These are phyloP conservation scores for Centruroides sculpturatus DNA, from an alignment of 1,140 invertebrate genomes.

Conservation along the genomic window DNA sequence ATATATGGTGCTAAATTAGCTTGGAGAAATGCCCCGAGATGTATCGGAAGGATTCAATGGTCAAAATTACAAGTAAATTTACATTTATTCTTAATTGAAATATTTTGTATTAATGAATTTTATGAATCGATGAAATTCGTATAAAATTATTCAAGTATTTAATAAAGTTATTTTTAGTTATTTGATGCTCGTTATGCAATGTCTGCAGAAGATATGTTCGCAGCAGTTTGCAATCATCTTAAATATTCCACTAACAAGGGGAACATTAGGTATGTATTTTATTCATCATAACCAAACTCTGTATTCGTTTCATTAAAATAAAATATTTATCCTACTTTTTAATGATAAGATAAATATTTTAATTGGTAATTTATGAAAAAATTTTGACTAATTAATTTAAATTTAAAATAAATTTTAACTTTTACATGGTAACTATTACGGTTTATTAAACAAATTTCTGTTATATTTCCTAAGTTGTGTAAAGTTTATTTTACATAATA, in stretches of 20 bases:
- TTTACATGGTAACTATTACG: too few species aligned
- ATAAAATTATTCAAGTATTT: too few species aligned
- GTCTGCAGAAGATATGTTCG: conserved; percentile 91
- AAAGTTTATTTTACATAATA: not conserved
- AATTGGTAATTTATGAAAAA: too few species aligned
- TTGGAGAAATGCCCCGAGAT: conserved; percentile 82
- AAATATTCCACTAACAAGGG: conserved; percentile 94
- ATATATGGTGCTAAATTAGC: conserved; percentile 86
- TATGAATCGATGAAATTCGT: too few species aligned
- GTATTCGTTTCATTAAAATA: not conserved
- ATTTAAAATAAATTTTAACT: too few species aligned
- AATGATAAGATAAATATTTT: too few species aligned
- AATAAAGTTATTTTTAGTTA: conserved; percentile 41
- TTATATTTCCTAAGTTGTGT: not conserved
- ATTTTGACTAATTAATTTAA: too few species aligned
- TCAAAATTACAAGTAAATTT: conserved; percentile 69
- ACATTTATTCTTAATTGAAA: not conserved
- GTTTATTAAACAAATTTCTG: not conserved
- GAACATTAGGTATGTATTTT: conserved; percentile 60
- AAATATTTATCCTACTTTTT: too few species aligned
- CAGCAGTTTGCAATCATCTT: conserved; percentile 88
- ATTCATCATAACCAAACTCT: not conserved
- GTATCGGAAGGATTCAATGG: conserved; percentile 91
- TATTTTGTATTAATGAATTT: conserved; percentile 15
- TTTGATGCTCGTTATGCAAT: conserved; percentile 87